phyloP scores from a whole-genome alignment of 2,888 invertebrate species.

The Lasiommata megera region DNA sequence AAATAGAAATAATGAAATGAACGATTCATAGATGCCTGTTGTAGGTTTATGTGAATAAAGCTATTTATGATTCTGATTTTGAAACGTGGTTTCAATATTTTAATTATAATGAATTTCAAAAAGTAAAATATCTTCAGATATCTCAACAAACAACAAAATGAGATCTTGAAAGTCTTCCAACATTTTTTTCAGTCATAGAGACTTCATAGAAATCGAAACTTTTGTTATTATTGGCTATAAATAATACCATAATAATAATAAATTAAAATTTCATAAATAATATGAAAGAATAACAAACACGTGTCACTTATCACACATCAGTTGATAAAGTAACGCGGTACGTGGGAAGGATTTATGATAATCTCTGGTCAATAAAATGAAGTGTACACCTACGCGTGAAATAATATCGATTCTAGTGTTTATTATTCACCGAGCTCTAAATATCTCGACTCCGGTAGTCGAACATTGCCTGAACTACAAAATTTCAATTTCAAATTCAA shows the following conservation, averaged over 20 bases:
- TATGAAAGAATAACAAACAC: not conserved
- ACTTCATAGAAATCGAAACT: not conserved
- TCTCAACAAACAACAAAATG: not conserved
- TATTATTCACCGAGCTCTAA: not conserved
- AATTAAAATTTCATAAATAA: too few relatives aligned
- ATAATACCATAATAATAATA: not conserved
- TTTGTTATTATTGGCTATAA: not conserved
- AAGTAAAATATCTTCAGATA: too few relatives aligned
- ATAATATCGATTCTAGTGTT: not conserved
- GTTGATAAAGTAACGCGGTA: slow-evolving; percentile 7
- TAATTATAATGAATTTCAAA: too few relatives aligned
- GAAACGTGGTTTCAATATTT: too few relatives aligned
- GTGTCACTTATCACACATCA: not conserved
- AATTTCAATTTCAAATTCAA: too few relatives aligned
- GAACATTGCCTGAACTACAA: too few relatives aligned
- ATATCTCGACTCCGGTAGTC: too few relatives aligned
- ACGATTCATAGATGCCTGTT: too few relatives aligned
- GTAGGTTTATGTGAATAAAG: too few relatives aligned
- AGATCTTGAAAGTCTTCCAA: not conserved
- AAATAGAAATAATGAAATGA: too few relatives aligned
- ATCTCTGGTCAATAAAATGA: not conserved
- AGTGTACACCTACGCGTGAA: not conserved
- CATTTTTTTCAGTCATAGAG: not conserved
- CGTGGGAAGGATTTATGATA: slow-evolving; percentile 10
- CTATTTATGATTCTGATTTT: too few relatives aligned